These are phyloP conservation scores for Philonicus albiceps DNA, from an alignment of 2,888 invertebrate genomes.

Conservation along the genomic window DNA sequence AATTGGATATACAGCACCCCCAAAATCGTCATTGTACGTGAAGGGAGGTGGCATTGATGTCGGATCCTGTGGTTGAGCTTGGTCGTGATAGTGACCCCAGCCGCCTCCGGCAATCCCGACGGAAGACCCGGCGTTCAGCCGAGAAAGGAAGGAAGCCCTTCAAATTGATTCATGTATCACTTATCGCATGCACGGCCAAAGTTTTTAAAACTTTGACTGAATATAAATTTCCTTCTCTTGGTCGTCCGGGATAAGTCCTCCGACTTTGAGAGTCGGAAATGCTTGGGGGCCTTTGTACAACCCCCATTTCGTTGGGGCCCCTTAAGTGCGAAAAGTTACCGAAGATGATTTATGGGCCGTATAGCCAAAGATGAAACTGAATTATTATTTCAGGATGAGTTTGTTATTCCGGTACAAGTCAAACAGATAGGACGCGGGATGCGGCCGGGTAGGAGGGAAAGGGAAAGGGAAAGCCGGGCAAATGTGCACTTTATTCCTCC, in stretches of 20 bases:
- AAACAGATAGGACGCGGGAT: neutral
- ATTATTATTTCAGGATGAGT: constrained; percentile 39
- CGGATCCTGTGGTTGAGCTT: neutral
- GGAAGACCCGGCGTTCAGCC: neutral
- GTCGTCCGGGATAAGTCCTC: neutral
- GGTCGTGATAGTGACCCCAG: neutral
- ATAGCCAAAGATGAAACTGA: constrained; percentile 23
- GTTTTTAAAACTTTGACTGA: constrained; percentile 48
- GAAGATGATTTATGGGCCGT: constrained; percentile 29
- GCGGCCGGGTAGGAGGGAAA: neutral
- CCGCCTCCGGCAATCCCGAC: neutral
- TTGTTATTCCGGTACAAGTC: constrained; percentile 29
- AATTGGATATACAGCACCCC: neutral
- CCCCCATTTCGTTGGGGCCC: neutral
- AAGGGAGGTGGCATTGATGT: neutral
- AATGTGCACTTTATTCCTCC: neutral
- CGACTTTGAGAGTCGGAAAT: neutral
- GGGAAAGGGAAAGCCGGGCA: neutral
- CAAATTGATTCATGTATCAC: constrained; percentile 48
- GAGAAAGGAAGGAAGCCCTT: constrained; percentile 18
- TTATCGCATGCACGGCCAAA: constrained; percentile 47
- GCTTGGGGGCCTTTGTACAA: neutral
- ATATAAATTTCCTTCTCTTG: constrained; percentile 43
- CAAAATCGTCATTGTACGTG: neutral
- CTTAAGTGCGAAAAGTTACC: constrained; percentile 9